Base-by-base conservation (phyloP, 2,888 invertebrate genomes). In the Pyralis farinalis region DNA sequence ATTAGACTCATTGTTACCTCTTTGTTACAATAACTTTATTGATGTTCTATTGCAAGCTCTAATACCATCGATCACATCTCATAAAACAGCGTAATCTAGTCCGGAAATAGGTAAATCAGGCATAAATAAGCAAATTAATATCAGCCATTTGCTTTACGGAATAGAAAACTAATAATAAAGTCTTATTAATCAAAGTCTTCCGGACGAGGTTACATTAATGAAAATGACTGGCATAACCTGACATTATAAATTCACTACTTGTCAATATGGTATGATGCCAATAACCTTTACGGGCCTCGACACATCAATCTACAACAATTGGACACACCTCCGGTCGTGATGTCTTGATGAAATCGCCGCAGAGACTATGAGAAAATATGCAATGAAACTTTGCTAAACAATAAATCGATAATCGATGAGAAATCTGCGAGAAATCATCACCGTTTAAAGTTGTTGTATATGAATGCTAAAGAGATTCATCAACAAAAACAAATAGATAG, bases 271-370 rank as follows among this genome's bases (percentile, higher is more conserved):
- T 25, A 25, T 25, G 30, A 29, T 38, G 42, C 42, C 42, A 42
- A 42, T 42, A 34, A 37, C 37, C 37, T 31, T 38, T 34, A 22
- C 21, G 33, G 12, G 9, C 8, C 36, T 30, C 40, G 31, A 37
- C 27, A 27, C 22, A 42, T 42, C 42, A 42, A 42, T 42, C 42
- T 37, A 9, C 7, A 34, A 9, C 37, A 11, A 42, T 38, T 34
- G 9, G 37, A 29, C 29, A 38, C 42, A 35, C 42, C 34, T 21
- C 30, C 9, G 11, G 11, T 2, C 32, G 25, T 25, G 25, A 25
- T 25, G n/a, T 25, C 25, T 25, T 25, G 3, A 25, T n/a, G 7
- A 25, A 25, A 25, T 25, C 25, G 7, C 25, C 6, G 27, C 16
- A 16, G 4, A 16, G 16, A 2, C 4, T 3, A 16, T 16, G 16